Conservation (phyloP, 2,888 invertebrate genomes). For the Lepidocyrtoides sp. region DNA sequence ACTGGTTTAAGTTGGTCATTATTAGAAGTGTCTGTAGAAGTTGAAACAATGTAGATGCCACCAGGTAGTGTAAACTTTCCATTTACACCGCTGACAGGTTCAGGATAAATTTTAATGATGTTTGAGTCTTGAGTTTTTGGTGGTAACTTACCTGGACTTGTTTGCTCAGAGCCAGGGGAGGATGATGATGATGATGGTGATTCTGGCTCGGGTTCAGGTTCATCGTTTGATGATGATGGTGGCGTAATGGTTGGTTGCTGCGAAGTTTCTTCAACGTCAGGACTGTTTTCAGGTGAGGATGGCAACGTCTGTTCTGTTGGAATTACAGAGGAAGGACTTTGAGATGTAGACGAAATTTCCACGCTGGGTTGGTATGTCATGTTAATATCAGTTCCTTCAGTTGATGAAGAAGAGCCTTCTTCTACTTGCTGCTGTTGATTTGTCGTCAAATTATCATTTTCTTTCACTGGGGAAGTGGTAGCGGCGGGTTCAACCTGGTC, state of each 20-base stretch:
- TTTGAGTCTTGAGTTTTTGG: slow-evolving; percentile 63
- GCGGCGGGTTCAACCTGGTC: neutral
- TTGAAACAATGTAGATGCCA: slow-evolving; percentile 78
- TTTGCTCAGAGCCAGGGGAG: slow-evolving; percentile 41
- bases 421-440: neutral
- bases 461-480: too few relatives aligned
- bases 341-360: neutral
- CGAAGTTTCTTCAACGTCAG: slow-evolving; percentile 1
- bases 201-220: slow-evolving; percentile 36
- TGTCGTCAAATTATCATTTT: too few relatives aligned
- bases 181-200: neutral
- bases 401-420: neutral
- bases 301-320: neutral
- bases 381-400: slow-evolving; percentile 2
- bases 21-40: slow-evolving; percentile 71
- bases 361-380: neutral
- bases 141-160: slow-evolving; percentile 74
- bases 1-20: slow-evolving; percentile 64
- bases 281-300: neutral
- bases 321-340: neutral
- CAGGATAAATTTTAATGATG: slow-evolving; percentile 79
- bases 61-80: slow-evolving; percentile 81
- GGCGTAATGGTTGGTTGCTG: neutral
- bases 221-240: slow-evolving; percentile 1
- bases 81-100: slow-evolving; percentile 78